These are phyloP conservation scores for Chloroceryle aenea DNA, from an alignment of 2,113 vertebrate genomes.

Conservation along the genomic window DNA sequence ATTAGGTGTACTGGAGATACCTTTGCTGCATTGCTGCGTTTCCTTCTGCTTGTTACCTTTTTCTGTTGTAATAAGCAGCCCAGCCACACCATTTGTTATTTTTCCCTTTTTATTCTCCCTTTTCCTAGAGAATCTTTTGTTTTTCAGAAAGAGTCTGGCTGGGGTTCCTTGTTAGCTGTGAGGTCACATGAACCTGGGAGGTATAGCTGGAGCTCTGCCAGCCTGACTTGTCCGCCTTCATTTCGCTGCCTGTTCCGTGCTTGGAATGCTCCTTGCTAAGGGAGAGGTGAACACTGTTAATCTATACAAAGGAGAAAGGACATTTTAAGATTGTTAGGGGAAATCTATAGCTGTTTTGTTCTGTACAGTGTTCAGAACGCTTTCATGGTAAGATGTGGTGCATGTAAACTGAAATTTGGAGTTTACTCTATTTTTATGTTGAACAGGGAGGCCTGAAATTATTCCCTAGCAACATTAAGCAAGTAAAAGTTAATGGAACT, in stretches of 20 bases:
- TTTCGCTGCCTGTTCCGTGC: not conserved
- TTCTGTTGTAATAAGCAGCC: not conserved
- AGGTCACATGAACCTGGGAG: not conserved
- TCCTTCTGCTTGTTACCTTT: not conserved
- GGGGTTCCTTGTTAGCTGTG: not conserved
- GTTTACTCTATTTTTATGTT: not conserved
- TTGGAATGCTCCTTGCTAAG: not conserved
- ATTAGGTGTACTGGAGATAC: not conserved
- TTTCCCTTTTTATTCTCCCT: not conserved
- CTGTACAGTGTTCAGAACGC: fast-evolving
- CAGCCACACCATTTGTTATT: not conserved
- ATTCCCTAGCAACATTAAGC: not conserved
- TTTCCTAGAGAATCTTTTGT: not conserved
- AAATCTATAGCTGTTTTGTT: not conserved
- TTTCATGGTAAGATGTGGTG: not conserved
- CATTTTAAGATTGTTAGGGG: not conserved
- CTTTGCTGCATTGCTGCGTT: not conserved
- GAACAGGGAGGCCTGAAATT: not conserved
- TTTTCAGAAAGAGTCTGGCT: not conserved
- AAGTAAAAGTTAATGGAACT: not conserved
- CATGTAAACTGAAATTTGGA: not conserved
- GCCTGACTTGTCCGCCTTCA: not conserved
- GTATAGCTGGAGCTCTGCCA: not conserved
- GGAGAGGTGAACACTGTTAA: not conserved
- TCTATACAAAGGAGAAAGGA: not conserved